A percentile compares a stretch with the other conserved stretches of the same genome.
Conservation (phyloP, 2,888 invertebrate species). For the Mactromeris polynyma region DNA sequence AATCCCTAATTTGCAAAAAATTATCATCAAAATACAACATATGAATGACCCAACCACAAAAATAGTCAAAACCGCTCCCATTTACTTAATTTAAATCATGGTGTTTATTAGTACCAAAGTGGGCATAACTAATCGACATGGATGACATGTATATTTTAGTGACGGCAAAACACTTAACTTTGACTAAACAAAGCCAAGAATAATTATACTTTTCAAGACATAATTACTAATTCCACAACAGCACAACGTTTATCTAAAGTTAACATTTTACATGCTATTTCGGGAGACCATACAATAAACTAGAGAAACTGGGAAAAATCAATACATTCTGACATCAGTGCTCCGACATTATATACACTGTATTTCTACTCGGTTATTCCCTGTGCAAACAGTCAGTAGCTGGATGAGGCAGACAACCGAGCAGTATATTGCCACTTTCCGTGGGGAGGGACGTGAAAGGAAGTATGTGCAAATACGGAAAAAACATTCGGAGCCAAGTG, state of each 20-base stretch:
- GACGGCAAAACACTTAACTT: constrained; percentile 1
- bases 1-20: too few relatives aligned
- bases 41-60: too few relatives aligned
- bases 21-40: too few relatives aligned
- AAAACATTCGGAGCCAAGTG: not conserved
- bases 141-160: not conserved
- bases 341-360: constrained; percentile 31
- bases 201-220: not conserved
- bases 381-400: constrained; percentile 33
- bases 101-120: not conserved
- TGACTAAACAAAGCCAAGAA: not conserved
- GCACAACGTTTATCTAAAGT: constrained; percentile 18
- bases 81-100: not conserved
- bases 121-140: not conserved
- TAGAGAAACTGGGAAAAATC: constrained; percentile 51
- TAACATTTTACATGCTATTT: constrained; percentile 36
- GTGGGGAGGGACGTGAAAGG: not conserved
- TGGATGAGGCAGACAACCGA: constrained; percentile 1
- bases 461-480: not conserved
- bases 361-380: constrained; percentile 25
- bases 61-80: too few relatives aligned
- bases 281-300: constrained; percentile 49
- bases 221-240: not conserved
- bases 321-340: constrained; percentile 59
- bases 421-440: not conserved